These are phyloP conservation scores for Chaetops frenatus DNA, from an alignment of 2,113 vertebrate species.

Conservation along the genomic window DNA sequence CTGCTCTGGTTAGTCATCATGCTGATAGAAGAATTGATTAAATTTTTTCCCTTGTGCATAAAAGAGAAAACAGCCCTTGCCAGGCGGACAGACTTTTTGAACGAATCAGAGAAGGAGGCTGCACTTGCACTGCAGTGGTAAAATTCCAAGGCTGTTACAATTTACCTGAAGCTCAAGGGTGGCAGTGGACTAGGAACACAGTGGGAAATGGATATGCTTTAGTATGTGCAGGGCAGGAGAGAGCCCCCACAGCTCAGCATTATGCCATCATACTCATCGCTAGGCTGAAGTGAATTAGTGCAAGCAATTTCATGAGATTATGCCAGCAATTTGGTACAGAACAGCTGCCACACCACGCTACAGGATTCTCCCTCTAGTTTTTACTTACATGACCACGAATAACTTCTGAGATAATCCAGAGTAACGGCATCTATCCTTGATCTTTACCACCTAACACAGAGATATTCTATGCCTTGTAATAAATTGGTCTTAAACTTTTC, in stretches of 20 bases:
- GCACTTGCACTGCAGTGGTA: not conserved
- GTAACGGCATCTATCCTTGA: not conserved
- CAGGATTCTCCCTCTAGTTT: constrained; percentile 8
- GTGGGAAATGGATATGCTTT: not conserved
- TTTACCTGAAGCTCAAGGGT: not conserved
- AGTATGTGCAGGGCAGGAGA: not conserved
- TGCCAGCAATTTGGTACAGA: not conserved
- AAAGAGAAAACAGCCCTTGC: not conserved
- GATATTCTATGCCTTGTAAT: not conserved
- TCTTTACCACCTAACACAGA: not conserved
- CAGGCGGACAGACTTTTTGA: not conserved
- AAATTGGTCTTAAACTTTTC: not conserved
- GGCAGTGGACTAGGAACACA: not conserved
- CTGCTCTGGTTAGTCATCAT: not conserved
- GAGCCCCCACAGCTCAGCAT: constrained; percentile 10
- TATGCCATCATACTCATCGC: not conserved
- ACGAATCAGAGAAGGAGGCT: not conserved
- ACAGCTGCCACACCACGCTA: constrained; percentile 3
- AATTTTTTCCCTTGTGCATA: not conserved
- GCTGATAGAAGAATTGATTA: not conserved
- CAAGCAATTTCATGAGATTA: constrained; percentile 55
- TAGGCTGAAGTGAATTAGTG: constrained; percentile 7
- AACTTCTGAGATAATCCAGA: constrained; percentile 24
- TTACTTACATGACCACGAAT: constrained; percentile 4
- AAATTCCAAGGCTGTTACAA: not conserved